Percentiles rank a stretch among this genome's conserved stretches.
Conservation (phyloP, 2,888 invertebrate species). For the Eupithecia dodoneata region DNA sequence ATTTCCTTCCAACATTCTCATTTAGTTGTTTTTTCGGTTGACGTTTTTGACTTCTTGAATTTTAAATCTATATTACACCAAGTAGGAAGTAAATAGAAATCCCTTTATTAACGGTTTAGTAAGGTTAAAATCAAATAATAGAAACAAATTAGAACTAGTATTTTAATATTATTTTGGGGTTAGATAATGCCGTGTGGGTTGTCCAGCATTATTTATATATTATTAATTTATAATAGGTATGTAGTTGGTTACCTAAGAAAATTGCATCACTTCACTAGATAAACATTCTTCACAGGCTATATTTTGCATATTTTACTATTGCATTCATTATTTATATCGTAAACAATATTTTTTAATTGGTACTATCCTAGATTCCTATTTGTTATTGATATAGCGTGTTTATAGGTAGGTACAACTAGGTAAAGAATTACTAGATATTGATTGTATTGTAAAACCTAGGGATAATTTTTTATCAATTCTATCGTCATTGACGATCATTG, state of each 20-base stretch:
- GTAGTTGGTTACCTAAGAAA: not conserved
- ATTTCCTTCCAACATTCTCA: not conserved
- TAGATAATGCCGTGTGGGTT: no score
- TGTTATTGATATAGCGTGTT: not conserved
- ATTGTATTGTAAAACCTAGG: no score
- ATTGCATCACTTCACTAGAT: not conserved
- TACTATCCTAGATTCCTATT: not conserved
- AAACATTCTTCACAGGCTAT: not conserved
- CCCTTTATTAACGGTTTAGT: no score
- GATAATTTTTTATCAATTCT: no score
- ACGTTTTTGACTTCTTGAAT: not conserved
- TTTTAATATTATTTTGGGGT: no score
- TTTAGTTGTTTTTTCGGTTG: not conserved
- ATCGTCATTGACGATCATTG: no score
- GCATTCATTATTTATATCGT: constrained; percentile 1
- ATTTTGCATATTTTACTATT: not conserved
- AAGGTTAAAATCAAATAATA: no score
- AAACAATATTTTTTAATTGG: not conserved
- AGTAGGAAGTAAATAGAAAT: no score
- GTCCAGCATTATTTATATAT: no score
- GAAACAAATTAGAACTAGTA: no score
- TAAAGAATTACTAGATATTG: not conserved
- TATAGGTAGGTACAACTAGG: not conserved
- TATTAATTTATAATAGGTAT: not conserved
- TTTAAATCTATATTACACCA: not conserved